Evolutionary conservation across 1,140 invertebrate species (phyloP).

Genomic region (Drosophila dunni): DNA sequence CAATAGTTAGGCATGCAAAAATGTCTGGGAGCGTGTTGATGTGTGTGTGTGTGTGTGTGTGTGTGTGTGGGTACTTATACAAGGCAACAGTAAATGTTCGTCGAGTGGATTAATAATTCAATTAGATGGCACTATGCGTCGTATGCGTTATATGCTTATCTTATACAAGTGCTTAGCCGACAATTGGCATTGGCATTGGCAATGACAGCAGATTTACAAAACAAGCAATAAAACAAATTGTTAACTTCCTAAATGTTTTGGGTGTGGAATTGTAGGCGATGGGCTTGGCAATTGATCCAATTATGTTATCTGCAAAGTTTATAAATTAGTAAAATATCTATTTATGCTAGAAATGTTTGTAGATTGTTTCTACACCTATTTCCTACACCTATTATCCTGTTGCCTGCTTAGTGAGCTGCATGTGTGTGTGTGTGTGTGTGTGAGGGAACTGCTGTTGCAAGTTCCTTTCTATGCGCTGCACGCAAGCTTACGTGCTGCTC

Average conservation of each 20-base stretch:
- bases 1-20: constrained; percentile 40
- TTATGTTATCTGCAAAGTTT: constrained; percentile 42
- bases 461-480: constrained; percentile 32
- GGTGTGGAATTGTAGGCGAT: not conserved
- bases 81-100: constrained; percentile 47
- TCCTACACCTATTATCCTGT: not conserved
- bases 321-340: constrained; percentile 68
- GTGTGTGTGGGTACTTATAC: constrained; percentile 15
- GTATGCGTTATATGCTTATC: constrained; percentile 22
- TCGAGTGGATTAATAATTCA: constrained; percentile 76
- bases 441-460: constrained; percentile 14
- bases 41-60: constrained; percentile 27
- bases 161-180: not conserved
- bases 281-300: constrained; percentile 45
- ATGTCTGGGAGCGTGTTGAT: constrained; percentile 4
- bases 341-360: constrained; percentile 63
- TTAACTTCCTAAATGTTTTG: constrained; percentile 15
- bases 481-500: constrained; percentile 62
- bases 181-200: constrained; percentile 12
- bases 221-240: not conserved
- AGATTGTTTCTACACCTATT: constrained; percentile 12
- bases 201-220: constrained; percentile 1
- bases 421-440: constrained; percentile 1
- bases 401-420: not conserved
- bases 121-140: constrained; percentile 69